A percentile compares a stretch with the other conserved stretches of the same genome.
Evolutionary conservation across 2,113 vertebrate species (phyloP).

Genomic region (Rhabdomys dilectus): DNA sequence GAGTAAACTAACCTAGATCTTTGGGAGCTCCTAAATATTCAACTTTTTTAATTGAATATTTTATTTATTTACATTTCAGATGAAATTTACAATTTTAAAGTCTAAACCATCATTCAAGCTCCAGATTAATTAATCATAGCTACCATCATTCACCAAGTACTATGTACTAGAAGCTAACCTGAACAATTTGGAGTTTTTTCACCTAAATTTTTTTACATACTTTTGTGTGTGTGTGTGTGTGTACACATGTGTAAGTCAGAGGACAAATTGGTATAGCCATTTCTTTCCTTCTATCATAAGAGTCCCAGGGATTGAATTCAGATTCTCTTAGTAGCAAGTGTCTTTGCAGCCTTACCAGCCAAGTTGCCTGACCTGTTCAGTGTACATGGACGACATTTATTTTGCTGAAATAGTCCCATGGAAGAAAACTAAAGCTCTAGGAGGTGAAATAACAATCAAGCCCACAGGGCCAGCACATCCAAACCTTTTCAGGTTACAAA

Average conservation of each 20-base stretch:
- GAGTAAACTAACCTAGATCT: no score
- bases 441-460: background rate
- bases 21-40: no score
- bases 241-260: background rate
- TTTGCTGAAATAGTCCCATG: background rate
- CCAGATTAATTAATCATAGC: background rate
- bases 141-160: background rate
- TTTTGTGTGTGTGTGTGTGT: background rate
- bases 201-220: background rate
- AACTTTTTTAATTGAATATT: no score
- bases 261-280: background rate
- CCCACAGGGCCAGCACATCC: background rate
- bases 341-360: background rate
- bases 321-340: background rate
- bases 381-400: background rate
- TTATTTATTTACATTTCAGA: no score
- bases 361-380: background rate
- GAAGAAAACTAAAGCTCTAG: background rate
- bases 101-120: background rate
- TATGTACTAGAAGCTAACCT: background rate
- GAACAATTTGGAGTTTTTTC: background rate
- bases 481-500: background rate
- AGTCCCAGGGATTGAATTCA: background rate
- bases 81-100: background rate
- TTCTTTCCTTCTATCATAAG: background rate